These are phyloP conservation scores for Melanotaenia boesemani DNA, from an alignment of 2,797 vertebrate genomes.

Conservation along the genomic window DNA sequence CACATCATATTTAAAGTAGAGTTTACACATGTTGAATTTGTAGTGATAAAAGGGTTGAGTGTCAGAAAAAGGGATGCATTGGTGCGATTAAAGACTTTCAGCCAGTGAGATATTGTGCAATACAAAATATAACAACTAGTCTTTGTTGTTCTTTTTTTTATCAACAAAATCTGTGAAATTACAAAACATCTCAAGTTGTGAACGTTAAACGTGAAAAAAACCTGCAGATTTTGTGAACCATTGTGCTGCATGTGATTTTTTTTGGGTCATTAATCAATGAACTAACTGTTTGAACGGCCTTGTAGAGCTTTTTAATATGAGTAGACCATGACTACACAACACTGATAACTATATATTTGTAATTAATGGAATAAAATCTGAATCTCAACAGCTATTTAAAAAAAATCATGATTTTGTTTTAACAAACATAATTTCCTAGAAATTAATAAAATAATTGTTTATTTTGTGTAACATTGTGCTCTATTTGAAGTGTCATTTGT, in stretches of 20 bases:
- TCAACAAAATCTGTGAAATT: slow-evolving; percentile 17
- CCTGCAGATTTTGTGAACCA: slow-evolving; percentile 27
- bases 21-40: slow-evolving; percentile 17
- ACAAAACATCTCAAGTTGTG: slow-evolving; percentile 17
- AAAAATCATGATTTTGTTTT: slow-evolving; percentile 36
- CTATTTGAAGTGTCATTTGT: slow-evolving; percentile 47
- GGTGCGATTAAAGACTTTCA: slow-evolving; percentile 17
- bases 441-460: slow-evolving; percentile 43
- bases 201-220: slow-evolving; percentile 1
- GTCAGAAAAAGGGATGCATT: slow-evolving; percentile 39
- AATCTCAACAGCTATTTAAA: slow-evolving; percentile 16
- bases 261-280: slow-evolving; percentile 2
- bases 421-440: slow-evolving; percentile 31
- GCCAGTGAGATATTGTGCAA: slow-evolving; percentile 62
- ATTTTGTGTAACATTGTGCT: slow-evolving; percentile 53
- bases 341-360: slow-evolving; percentile 20
- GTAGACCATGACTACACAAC: slow-evolving; percentile 38
- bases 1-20: slow-evolving; percentile 16
- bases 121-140: slow-evolving; percentile 38
- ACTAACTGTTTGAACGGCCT: slow-evolving; percentile 4
- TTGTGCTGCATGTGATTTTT: slow-evolving; percentile 25
- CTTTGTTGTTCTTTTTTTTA: slow-evolving; percentile 22
- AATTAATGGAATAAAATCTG: slow-evolving; percentile 10
- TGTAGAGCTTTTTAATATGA: slow-evolving; percentile 6
- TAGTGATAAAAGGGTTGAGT: slow-evolving; percentile 13